phyloP scores from a whole-genome alignment of 2,113 vertebrate species.

The Litocranius walleri region DNA sequence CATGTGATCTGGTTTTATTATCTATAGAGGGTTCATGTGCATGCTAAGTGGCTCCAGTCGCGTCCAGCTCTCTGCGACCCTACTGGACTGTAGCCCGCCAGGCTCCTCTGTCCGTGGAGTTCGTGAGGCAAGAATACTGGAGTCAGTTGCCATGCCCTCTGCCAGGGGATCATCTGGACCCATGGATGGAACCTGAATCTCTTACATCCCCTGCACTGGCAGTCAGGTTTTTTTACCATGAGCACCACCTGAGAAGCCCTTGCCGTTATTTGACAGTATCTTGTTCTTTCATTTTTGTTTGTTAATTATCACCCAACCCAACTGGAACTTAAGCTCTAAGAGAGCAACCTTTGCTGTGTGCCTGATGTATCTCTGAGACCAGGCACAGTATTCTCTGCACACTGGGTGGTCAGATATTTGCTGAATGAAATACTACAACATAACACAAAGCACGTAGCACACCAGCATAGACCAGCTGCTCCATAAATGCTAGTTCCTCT shows the following conservation, averaged over 20 bases:
- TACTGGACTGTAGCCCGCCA: not conserved
- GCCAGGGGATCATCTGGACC: not conserved
- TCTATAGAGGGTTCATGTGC: not conserved
- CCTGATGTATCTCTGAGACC: not conserved
- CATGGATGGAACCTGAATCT: not conserved
- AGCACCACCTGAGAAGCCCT: not conserved
- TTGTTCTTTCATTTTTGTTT: not conserved
- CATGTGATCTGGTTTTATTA: not conserved
- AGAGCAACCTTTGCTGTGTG: constrained; percentile 10
- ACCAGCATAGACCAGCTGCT: constrained; percentile 16
- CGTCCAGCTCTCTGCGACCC: not conserved
- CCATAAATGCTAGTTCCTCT: constrained; percentile 58
- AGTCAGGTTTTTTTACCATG: not conserved
- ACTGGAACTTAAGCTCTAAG: not conserved
- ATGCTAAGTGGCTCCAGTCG: not conserved
- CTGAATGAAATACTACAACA: not conserved
- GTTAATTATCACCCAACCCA: not conserved
- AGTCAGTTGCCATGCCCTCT: not conserved
- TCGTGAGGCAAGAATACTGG: not conserved
- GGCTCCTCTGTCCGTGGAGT: not conserved
- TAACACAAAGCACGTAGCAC: not conserved
- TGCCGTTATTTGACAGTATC: not conserved
- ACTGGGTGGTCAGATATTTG: constrained; percentile 6
- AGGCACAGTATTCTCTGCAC: not conserved
- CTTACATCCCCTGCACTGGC: not conserved